These are phyloP conservation scores for Pelusios castaneus DNA, from an alignment of 2,113 vertebrate genomes.

Conservation along the genomic window DNA sequence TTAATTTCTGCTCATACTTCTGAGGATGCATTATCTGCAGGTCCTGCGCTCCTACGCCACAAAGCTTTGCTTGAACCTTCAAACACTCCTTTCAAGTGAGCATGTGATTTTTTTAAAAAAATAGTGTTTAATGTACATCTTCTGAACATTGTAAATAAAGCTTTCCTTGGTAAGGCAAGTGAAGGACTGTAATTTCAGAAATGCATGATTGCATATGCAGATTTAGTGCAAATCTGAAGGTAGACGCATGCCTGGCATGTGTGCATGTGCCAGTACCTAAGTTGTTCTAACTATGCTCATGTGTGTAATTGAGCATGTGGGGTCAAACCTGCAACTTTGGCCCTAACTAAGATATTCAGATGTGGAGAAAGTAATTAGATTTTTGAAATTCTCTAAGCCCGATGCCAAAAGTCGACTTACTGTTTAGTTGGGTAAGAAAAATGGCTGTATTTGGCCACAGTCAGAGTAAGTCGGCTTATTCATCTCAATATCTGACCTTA, in stretches of 20 bases:
- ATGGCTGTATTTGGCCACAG: not conserved
- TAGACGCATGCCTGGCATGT: not conserved
- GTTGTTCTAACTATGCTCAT: not conserved
- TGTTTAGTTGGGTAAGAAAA: too few species aligned
- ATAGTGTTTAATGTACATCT: not conserved
- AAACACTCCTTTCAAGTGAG: slow-evolving; percentile 95
- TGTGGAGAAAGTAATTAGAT: not conserved
- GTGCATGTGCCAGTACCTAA: not conserved
- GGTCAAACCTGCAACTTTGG: not conserved
- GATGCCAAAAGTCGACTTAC: not conserved
- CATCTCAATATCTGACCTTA: not conserved
- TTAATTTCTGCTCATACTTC: slow-evolving; percentile 86
- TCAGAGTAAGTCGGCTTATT: not conserved
- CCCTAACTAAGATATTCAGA: not conserved
- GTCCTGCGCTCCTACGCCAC: slow-evolving; percentile 94
- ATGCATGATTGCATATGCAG: not conserved
- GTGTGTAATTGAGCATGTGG: not conserved
- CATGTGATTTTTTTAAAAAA: not conserved
- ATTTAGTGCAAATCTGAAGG: not conserved
- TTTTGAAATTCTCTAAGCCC: not conserved
- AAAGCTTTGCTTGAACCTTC: slow-evolving; percentile 93
- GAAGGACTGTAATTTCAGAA: not conserved
- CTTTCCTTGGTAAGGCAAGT: not conserved
- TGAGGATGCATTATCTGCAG: slow-evolving; percentile 84
- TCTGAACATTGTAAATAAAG: not conserved